Base-by-base conservation (phyloP, 2,797 vertebrate genomes). In the Myotis pilosus region DNA sequence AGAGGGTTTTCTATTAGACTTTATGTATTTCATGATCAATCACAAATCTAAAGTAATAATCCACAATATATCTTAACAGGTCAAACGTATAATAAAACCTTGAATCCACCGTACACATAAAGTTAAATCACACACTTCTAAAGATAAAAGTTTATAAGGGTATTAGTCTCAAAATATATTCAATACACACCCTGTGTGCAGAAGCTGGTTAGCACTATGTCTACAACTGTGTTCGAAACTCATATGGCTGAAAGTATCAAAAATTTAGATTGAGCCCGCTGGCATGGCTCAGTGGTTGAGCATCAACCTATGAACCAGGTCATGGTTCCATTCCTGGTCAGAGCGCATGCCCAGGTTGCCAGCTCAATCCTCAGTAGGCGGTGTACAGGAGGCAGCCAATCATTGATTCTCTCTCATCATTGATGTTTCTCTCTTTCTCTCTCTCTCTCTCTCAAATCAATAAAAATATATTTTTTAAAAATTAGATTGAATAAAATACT, bases 1-100 rank as follows among this genome's bases (percentile, higher is more conserved):
- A 97, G 92, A 51, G 16, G 12, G 22, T 4, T 44, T 80, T 20
- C 12, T 44, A 51, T 97, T 89, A 95, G 96, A 85, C 72, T 71
- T 87, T 80, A 81, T 47, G 5, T 41, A 68, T 87, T 90, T 95
- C 17, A 30, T 51, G 19, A 74, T 10, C 55, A 17, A 47, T 5
- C 84, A 62, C 22, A 91, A 91, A 94, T 33, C 44, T 76, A 16
- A 86, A 88, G 64, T 75, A 84, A 82, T 57, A 68, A 92, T 38
- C 44, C 89, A 53, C 1, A 51, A 81, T 91, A 64, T 8, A 91
- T 33, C 30, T 82, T 66, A 57, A 91, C 57, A 83, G 25, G 57
- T 86, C 22, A 81, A 81, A 4, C 72, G 11, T 66, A 20, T 83
- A 92, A 72, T 13, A 91, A 95, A 86, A 20, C 2, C 53, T 33